Conservation (phyloP, 2,113 vertebrate genomes). For the Nesospiza acunhae region DNA sequence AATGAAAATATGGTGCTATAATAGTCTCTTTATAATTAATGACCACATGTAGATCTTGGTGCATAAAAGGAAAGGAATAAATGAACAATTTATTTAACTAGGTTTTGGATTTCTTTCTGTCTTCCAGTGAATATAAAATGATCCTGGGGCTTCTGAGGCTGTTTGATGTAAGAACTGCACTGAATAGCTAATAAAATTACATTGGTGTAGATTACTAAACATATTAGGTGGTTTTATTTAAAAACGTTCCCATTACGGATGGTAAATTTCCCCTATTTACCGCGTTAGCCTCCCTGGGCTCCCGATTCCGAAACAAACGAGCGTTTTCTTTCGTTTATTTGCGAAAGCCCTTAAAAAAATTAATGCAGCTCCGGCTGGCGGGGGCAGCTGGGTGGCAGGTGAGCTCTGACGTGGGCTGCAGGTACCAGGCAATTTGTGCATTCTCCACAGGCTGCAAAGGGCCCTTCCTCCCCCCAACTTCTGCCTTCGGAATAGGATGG, state of each 20-base stretch:
- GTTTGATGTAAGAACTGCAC: slow-evolving; percentile 74
- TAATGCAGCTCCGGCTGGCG: neutral
- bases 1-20: slow-evolving; percentile 89
- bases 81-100: slow-evolving; percentile 90
- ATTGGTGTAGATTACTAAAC: slow-evolving; percentile 73
- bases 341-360: neutral
- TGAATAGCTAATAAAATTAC: slow-evolving; percentile 78
- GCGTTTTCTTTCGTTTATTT: slow-evolving; percentile 31
- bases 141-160: slow-evolving; percentile 77
- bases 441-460: neutral
- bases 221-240: slow-evolving; percentile 68
- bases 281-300: slow-evolving; percentile 14
- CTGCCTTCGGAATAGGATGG: neutral
- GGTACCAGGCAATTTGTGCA: neutral
- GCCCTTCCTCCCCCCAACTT: neutral
- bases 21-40: slow-evolving; percentile 90
- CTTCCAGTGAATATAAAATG: slow-evolving; percentile 82
- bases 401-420: neutral
- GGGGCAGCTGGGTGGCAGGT: neutral
- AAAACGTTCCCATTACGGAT: slow-evolving; percentile 45
- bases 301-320: slow-evolving; percentile 9
- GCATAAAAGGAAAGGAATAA: slow-evolving; percentile 87
- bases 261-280: slow-evolving; percentile 59
- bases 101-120: slow-evolving; percentile 84
- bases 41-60: slow-evolving; percentile 85